A percentile compares a stretch with the other conserved stretches of the same genome.
Conservation (phyloP, 2,113 vertebrate species). For the Caranx ignobilis region DNA sequence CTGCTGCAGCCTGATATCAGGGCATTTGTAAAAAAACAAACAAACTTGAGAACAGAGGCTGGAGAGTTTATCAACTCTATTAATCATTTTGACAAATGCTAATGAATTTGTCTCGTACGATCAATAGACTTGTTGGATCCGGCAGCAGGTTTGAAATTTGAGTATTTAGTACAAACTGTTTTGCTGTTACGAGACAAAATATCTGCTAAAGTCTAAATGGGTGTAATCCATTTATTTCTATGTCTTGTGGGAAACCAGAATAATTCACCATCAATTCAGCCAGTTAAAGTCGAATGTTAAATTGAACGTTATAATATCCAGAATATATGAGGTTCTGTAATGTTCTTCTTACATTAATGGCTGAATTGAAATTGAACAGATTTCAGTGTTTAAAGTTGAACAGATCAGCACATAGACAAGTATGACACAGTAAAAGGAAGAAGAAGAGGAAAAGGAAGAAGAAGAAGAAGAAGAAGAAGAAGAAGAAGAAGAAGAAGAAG, state of each 20-base stretch:
- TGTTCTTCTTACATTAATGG: not conserved
- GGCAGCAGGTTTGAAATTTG: not conserved
- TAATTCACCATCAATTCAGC: conserved; percentile 19
- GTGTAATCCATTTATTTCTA: not conserved
- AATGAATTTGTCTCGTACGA: conserved; percentile 4
- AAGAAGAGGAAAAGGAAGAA: not conserved
- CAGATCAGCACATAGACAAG: conserved; percentile 5
- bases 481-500: not conserved
- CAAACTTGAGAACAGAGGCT: not conserved
- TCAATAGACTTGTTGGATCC: not conserved
- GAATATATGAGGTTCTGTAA: too few relatives aligned
- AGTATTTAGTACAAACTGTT: not conserved
- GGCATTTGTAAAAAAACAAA: not conserved
- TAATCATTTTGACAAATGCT: conserved; percentile 18
- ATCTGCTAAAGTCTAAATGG: not conserved
- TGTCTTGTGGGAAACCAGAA: conserved; percentile 31
- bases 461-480: not conserved
- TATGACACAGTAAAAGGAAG: not conserved
- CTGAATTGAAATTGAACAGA: conserved; percentile 30
- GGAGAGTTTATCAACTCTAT: conserved; percentile 26
- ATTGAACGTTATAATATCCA: not conserved
- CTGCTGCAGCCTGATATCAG: not conserved
- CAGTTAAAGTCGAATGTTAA: not conserved
- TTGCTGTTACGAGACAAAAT: not conserved
- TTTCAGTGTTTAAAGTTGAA: not conserved